These are phyloP conservation scores for Apodemus speciosus DNA, from an alignment of 2,113 vertebrate genomes.

Conservation along the genomic window DNA sequence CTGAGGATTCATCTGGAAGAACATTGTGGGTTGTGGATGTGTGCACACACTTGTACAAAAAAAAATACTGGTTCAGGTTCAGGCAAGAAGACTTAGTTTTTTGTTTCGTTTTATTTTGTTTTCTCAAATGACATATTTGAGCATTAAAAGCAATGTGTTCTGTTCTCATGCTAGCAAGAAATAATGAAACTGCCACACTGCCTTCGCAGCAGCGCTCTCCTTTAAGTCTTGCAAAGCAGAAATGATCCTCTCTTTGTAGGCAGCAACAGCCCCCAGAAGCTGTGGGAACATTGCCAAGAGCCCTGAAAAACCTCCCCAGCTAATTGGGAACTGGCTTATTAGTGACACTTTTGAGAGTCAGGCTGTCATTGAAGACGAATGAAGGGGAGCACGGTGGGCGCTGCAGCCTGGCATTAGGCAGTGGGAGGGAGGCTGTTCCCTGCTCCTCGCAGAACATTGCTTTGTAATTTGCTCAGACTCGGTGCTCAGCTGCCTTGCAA, in stretches of 20 bases:
- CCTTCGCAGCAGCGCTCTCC: slow-evolving; percentile 63
- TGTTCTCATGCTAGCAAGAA: slow-evolving; percentile 81
- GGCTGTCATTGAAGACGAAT: slow-evolving; percentile 78
- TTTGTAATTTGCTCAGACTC: slow-evolving; percentile 63
- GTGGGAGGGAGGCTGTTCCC: slow-evolving; percentile 63
- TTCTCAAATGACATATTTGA: slow-evolving; percentile 80
- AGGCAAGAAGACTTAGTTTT: slow-evolving; percentile 70
- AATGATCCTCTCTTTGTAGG: slow-evolving; percentile 77
- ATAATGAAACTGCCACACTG: slow-evolving; percentile 79
- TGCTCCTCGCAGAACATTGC: neutral
- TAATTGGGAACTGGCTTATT: slow-evolving; percentile 79
- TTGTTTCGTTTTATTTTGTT: neutral
- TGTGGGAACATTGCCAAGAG: slow-evolving; percentile 81
- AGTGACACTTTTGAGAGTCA: slow-evolving; percentile 80
- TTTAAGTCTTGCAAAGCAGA: slow-evolving; percentile 79
- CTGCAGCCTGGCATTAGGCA: slow-evolving; percentile 71
- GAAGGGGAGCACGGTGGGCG: slow-evolving; percentile 66
- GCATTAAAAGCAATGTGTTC: slow-evolving; percentile 80
- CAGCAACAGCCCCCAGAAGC: slow-evolving; percentile 80
- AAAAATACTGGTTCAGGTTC: slow-evolving; percentile 76
- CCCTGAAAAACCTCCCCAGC: slow-evolving; percentile 59
- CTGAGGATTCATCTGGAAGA: slow-evolving; percentile 71
- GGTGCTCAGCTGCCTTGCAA: slow-evolving; percentile 44
- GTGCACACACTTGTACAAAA: slow-evolving; percentile 75
- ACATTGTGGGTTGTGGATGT: slow-evolving; percentile 71